Evolutionary conservation across 2,113 vertebrate species (phyloP).

Genomic region (Archilochus colubris): DNA sequence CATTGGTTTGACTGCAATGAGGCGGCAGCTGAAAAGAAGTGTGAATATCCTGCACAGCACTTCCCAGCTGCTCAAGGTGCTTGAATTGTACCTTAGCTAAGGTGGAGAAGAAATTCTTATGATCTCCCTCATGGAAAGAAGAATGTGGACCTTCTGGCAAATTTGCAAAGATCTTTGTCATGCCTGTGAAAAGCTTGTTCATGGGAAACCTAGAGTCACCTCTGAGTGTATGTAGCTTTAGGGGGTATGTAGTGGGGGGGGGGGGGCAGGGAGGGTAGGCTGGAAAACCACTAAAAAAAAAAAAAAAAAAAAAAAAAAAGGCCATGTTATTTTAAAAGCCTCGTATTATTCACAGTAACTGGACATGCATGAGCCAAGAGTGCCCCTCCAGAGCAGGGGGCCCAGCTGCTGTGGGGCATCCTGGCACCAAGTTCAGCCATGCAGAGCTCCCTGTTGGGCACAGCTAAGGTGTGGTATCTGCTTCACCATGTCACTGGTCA

Average conservation of each 20-base stretch:
- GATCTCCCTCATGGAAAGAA: neutral
- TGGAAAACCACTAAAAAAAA: neutral
- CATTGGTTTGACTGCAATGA: neutral
- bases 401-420: neutral
- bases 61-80: neutral
- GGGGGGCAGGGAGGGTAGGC: neutral
- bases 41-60: neutral
- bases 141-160: fast-evolving
- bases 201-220: neutral
- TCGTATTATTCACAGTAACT: neutral
- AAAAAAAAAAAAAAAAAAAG: no score
- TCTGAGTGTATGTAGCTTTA: neutral
- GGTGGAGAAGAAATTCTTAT: neutral
- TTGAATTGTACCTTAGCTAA: neutral
- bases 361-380: fast-evolving
- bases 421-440: neutral
- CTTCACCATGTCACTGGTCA: neutral
- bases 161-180: neutral
- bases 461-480: fast-evolving
- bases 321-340: neutral
- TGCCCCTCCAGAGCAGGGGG: neutral
- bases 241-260: neutral
- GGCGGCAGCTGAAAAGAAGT: neutral
- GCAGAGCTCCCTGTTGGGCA: neutral
- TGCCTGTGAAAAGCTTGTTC: neutral